Base-by-base conservation (phyloP, 2,888 invertebrate species). In the Thymelicus sylvestris region DNA sequence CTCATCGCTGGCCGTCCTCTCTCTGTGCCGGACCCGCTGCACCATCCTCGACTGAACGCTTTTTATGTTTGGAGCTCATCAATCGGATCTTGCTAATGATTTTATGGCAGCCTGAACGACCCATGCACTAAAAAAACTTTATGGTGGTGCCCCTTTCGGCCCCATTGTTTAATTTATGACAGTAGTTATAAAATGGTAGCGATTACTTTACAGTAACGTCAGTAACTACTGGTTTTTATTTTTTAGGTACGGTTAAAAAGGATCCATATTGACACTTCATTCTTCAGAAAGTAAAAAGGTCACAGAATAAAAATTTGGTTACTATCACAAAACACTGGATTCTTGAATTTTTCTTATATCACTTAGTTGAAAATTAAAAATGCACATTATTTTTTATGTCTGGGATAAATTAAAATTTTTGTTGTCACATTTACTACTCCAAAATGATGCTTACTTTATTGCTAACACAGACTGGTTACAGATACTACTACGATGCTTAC, bases 141-240 rank as follows among this genome's bases (percentile, higher is more conserved):
- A 93, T 92, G 92, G 92, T 83, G 93, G 92, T 86, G 91, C 93
- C 87, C 89, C 82, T 89, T 86, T 86, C 80, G 88, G 88, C 84
- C 88, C 89, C 93, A 93, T 93, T 91, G 89, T 92, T 87, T 88
- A 91, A 81, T 78, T 72, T 71, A 66, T 66, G 65, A 82, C 83
- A 83, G 81, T 82, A 77, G 79, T 80, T 81, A 86, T 86, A 86
- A 87, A 89, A 86, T 83, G 80, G 85, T 83, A 84, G 83, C 77
- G 77, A 81, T 83, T 80, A 81, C 81, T 81, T 80, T 79, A 79
- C 80, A 77, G n/a, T 61, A 75, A 79, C 83, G 79, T 79, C 80
- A 77, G n/a, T 61, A 75, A 79, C 83, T 83, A 82, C 81, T 80
- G 79, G 75, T 77, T 82, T 80, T 81, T 81, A 84, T 79, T 78